Base-by-base conservation (phyloP, 2,888 invertebrate species). In the Lithophane socia region DNA sequence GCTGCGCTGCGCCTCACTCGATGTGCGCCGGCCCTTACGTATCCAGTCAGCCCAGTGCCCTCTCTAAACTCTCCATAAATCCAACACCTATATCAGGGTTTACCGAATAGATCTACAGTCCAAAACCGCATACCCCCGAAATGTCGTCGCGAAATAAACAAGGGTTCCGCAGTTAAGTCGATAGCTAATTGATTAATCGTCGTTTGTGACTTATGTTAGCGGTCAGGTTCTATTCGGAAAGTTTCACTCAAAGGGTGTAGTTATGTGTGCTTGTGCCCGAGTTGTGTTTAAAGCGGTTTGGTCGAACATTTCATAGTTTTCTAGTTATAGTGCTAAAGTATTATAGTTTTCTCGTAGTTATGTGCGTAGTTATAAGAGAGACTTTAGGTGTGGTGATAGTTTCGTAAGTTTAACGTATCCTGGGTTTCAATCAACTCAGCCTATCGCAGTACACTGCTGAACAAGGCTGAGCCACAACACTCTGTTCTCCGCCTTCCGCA, bases 141-240 rank as follows among this genome's bases (percentile, higher is more conserved):
- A 84, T 77, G 73, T 77, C 78, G 49, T 52, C 44, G 24, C 69
- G 60, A 74, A 77, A 86, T 80, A 78, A 86, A 79, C 77, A 75
- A 86, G 80, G 81, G 84, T 81, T 75, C 67, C 54, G 64, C 42
- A 56, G 66, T 68, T 63, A 86, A 76, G 71, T 80, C 80, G 70
- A 82, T 82, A 63, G 74, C 73, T 86, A 87, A 88, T 89, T 87
- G 87, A 90, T 87, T 86, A 89, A 89, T 86, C 69, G 80, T 76
- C 68, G 75, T 42, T 68, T 73, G 66, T 78, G 79, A 86, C 72
- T 73, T 79, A 58, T 85, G 75, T 82, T 77, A 73, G 82, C 71
- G 80, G 76, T 73, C 47, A 54, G 74, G 60, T 74, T 77, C 58
- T 68, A 75, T 79, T 60, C 37, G 13, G 49, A 69, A 87, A 86